Evolutionary conservation across 2,113 vertebrate species (phyloP).

Genomic region (Semnopithecus entellus): DNA sequence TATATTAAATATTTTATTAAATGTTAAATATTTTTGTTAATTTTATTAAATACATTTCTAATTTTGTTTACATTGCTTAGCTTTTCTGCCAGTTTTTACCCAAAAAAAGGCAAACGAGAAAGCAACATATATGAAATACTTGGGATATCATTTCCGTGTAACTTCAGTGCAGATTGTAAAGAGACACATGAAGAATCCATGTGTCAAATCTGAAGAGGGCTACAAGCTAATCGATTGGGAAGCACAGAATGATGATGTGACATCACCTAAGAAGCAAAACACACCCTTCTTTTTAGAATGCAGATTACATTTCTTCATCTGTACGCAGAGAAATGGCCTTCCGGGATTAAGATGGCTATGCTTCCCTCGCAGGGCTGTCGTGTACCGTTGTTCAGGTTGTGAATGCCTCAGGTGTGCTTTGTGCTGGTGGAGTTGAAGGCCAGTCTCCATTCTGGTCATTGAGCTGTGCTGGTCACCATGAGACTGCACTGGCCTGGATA

Average conservation of each 20-base stretch:
- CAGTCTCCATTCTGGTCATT: neutral
- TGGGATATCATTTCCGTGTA: neutral
- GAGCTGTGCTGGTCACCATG: fast-evolving
- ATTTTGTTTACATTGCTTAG: neutral
- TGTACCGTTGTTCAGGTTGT: neutral
- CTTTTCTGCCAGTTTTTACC: neutral
- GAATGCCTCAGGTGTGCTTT: neutral
- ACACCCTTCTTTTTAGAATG: neutral
- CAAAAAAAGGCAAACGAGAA: neutral
- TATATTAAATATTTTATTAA: too few species aligned
- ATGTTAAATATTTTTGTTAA: too few species aligned
- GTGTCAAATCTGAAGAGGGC: neutral
- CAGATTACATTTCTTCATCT: neutral
- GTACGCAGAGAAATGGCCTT: neutral
- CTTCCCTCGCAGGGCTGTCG: too few species aligned
- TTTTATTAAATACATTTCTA: neutral
- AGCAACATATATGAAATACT: neutral
- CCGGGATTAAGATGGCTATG: fast-evolving
- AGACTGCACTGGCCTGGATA: neutral
- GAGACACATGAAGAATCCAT: neutral
- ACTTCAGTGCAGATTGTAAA: neutral
- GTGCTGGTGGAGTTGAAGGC: fast-evolving
- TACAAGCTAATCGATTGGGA: neutral
- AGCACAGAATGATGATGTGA: too few species aligned
- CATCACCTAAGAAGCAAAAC: too few species aligned